Evolutionary conservation across 2,113 vertebrate species (phyloP), one percentile per base, ranked within the genome.

Genomic region (Excalfactoria chinensis): DNA sequence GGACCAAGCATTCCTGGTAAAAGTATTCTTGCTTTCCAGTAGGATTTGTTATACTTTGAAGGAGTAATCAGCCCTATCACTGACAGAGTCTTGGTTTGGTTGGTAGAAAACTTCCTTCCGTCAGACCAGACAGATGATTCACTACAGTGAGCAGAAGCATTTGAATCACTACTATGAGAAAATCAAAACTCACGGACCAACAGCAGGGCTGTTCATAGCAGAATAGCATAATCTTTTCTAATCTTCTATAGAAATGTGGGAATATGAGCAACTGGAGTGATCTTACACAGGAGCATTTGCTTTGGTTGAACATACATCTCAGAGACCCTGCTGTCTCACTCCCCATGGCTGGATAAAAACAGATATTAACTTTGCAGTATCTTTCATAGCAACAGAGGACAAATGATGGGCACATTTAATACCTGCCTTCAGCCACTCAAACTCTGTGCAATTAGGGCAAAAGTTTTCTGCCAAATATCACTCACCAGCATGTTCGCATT

Each of bases 21-120:
- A 93, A 83, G 72, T 28, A 79, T 43, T 85, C 60, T 87, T 93
- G 64, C 71, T 92, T 95, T 88, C 74, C 87, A 72, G 48, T 58
- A 58, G 70, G 64, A 89, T 95, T 94, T 92, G 56, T 67, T 89
- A 37, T 13, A 64, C 48, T 92, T 85, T 28, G 48, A 72, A 95
- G 91, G 7, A 88, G 81, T 51, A 91, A 83, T 71, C 71, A 94
- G 82, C 56, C 43, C 68, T 70, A 82, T 82, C 67, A 76, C 77
- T 84, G 76, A 73, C 55, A 89, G 73, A 94, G 14, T 49, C 59
- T 59, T 84, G 44, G 44, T 85, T 26, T 87, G 78, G 59, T 73
- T 89, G 60, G 71, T 68, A 88, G 78, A 91, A 96, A 92, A 89
- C 78, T 90, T 40, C 56, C 64, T 74, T 56, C 43, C 82, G 43